These are phyloP conservation scores for Macrophya alboannulata DNA, from an alignment of 2,888 invertebrate genomes.

Conservation along the genomic window DNA sequence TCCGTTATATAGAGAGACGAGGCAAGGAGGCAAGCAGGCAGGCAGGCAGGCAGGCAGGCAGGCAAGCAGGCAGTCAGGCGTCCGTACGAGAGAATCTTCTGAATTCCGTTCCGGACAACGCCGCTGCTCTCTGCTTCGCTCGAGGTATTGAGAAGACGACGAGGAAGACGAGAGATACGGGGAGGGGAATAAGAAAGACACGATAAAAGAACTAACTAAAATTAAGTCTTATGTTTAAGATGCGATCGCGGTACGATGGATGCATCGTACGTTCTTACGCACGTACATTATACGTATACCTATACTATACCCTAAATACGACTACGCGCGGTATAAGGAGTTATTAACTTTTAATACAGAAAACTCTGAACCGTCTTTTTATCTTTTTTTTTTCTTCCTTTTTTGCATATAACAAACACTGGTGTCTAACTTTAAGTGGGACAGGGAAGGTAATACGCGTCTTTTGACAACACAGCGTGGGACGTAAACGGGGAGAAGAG, in stretches of 20 bases:
- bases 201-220: constrained; percentile 16
- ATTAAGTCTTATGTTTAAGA: constrained; percentile 5
- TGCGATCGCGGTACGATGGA: background rate
- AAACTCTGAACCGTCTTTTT: background rate
- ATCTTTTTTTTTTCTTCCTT: background rate
- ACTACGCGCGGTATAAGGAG: background rate
- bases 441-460: constrained; percentile 31
- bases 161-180: constrained; percentile 9
- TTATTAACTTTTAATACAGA: background rate
- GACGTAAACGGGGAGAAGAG: background rate
- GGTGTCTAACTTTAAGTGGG: constrained; percentile 30
- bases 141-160: constrained; percentile 14
- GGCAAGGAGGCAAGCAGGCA: background rate
- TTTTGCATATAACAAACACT: background rate
- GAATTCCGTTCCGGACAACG: constrained; percentile 54
- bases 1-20: constrained; percentile 57
- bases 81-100: constrained; percentile 52
- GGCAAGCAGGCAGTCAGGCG: constrained; percentile 3
- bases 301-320: background rate
- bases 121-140: constrained; percentile 19
- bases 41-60: background rate
- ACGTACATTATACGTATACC: background rate
- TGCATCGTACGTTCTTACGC: background rate
- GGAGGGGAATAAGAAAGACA: constrained; percentile 5
- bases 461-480: background rate